Evolutionary conservation across 2,113 vertebrate species (phyloP).

Genomic region (Scolopax mira): DNA sequence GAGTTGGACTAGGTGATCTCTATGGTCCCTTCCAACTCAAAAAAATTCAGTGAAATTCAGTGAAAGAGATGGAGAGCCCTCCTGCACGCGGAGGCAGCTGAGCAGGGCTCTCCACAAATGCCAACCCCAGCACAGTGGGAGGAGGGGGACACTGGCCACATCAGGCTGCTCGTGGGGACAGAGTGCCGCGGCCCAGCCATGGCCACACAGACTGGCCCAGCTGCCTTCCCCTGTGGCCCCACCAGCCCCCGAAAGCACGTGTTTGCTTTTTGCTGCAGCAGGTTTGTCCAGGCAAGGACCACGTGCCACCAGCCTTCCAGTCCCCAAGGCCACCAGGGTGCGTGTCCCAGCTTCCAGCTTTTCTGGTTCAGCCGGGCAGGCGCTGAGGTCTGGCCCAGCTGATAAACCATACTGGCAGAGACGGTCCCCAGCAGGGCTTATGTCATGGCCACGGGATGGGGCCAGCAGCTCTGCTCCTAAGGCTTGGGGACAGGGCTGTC

Average conservation of each 20-base stretch:
- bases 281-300: not conserved
- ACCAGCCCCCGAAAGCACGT: not conserved
- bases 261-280: not conserved
- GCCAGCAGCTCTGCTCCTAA: not conserved
- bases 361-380: not conserved
- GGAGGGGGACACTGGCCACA: rapidly evolving
- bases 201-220: not conserved
- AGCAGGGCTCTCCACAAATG: not conserved
- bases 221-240: not conserved
- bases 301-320: not conserved
- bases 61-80: not conserved
- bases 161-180: rapidly evolving
- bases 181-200: rapidly evolving
- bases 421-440: not conserved
- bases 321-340: not conserved
- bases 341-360: not conserved
- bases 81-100: rapidly evolving
- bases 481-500: not conserved
- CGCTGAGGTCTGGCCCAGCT: not conserved
- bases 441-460: not conserved
- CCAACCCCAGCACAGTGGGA: rapidly evolving
- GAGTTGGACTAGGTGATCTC: no score
- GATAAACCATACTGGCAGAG: not conserved
- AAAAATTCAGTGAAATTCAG: no score
- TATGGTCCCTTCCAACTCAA: no score